Base-by-base conservation (phyloP, 92 coral and sea anemone species). In the Plumapathes pennacea region DNA sequence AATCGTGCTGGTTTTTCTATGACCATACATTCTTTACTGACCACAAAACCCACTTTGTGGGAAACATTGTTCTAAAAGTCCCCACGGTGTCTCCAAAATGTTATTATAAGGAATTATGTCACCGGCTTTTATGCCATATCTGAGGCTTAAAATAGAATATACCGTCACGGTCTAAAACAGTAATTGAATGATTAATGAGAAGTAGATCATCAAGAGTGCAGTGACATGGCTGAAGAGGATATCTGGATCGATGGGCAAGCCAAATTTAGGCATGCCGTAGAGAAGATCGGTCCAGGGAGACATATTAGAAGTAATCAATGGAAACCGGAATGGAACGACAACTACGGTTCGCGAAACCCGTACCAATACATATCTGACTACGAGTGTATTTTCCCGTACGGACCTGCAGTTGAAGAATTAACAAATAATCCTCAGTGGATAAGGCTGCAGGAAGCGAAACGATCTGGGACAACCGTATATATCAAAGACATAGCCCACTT, bases 361-460 rank as follows among this genome's bases (percentile, higher is more conserved):
- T 61, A 44, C 32, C 30, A 19, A 13, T 44, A 29, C 23, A 61
- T 61, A 33, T 45, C 55, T 24, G 55, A 61, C 32, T 61, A 29
- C 9, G 56, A 61, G 44, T 61, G 55, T n/a, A 19, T 61, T 46
- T 61, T 61, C 55, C n/a, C n/a, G n/a, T n/a, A n/a, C n/a, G n/a
- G n/a, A n/a, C n/a, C n/a, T n/a, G n/a, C n/a, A n/a, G n/a, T n/a
- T n/a, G n/a, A n/a, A n/a, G n/a, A n/a, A n/a, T n/a, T n/a, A n/a
- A n/a, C n/a, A n/a, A n/a, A n/a, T n/a, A n/a, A n/a, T n/a, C n/a
- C n/a, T n/a, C n/a, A 12, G n/a, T 10, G 20, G 5, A 4, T 3
- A 18, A 40, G 20, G 2, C 46, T 4, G 20, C 46, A 40, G 19
- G 4, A 12, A 23, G 5, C 46, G 3, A 40, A 23, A 12, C n/a